phyloP scores from a whole-genome alignment of 2,888 invertebrate species.

The Dynastes maya region DNA sequence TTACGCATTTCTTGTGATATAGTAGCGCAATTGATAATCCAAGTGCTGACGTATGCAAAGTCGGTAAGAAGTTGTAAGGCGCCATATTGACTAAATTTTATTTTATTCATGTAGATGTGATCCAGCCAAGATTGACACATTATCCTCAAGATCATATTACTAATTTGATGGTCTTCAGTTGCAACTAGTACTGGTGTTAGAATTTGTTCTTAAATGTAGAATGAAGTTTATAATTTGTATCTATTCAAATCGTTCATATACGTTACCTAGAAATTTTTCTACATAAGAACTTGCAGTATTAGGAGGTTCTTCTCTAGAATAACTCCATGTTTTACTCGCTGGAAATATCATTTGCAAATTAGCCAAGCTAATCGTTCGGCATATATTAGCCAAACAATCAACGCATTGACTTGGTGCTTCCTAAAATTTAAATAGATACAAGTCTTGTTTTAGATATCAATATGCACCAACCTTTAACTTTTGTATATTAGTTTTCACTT shows the following conservation, averaged over 20 bases:
- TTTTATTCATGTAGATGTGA: slow-evolving; percentile 86
- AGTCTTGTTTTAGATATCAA: too few relatives aligned
- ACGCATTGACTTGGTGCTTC: slow-evolving; percentile 82
- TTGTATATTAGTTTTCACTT: slow-evolving; percentile 83
- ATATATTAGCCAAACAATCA: slow-evolving; percentile 81
- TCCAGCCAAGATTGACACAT: slow-evolving; percentile 92
- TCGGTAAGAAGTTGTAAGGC: slow-evolving; percentile 87
- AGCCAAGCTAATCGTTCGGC: slow-evolving; percentile 84
- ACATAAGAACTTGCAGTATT: slow-evolving; percentile 77
- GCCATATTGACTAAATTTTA: slow-evolving; percentile 87
- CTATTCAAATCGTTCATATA: too few relatives aligned
- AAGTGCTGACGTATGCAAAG: slow-evolving; percentile 84
- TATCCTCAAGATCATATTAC: slow-evolving; percentile 85
- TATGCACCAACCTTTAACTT: slow-evolving; percentile 78
- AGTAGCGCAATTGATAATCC: slow-evolving; percentile 79
- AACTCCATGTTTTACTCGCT: slow-evolving; percentile 78
- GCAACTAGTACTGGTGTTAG: slow-evolving; percentile 85
- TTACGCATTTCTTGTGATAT: slow-evolving; percentile 74
- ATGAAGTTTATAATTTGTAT: background rate
- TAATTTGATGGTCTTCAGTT: slow-evolving; percentile 81
- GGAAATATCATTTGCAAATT: slow-evolving; percentile 90
- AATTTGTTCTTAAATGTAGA: slow-evolving; percentile 77
- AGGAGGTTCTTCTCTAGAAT: slow-evolving; percentile 63
- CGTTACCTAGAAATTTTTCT: slow-evolving; percentile 79
- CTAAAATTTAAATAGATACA: slow-evolving; percentile 69